Evolutionary conservation across 2,888 invertebrate species (phyloP).

Genomic region (Cyclophora albipunctata): DNA sequence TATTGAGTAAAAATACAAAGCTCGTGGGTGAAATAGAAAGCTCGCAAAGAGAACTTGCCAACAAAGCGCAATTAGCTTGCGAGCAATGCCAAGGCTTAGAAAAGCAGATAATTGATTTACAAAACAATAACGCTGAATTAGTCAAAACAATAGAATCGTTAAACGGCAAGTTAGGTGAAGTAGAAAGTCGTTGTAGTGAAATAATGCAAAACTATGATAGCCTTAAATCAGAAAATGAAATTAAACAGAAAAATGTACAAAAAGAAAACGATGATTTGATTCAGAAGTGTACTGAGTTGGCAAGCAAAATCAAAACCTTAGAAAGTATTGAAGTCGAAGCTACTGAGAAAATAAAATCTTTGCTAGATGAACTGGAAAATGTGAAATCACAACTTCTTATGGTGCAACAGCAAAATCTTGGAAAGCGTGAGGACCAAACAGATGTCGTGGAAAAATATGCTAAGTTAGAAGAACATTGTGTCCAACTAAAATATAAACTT

Average conservation of each 20-base stretch:
- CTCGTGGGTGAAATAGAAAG: conserved; percentile 43
- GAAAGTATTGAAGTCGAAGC: conserved; percentile 29
- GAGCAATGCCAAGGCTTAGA: neutral
- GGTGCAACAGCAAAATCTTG: conserved; percentile 21
- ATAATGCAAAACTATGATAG: conserved; percentile 26
- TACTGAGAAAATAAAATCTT: conserved; percentile 24
- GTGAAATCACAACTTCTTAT: conserved; percentile 23
- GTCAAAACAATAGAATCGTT: conserved; percentile 23
- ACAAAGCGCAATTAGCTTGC: neutral
- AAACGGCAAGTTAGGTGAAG: conserved; percentile 25
- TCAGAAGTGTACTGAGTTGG: conserved; percentile 25
- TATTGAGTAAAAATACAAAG: conserved; percentile 32
- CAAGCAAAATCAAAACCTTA: conserved; percentile 29
- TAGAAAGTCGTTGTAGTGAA: conserved; percentile 32
- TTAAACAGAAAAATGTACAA: conserved; percentile 31
- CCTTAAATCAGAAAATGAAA: conserved; percentile 31
- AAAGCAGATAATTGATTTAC: conserved; percentile 3
- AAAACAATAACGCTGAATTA: conserved; percentile 29
- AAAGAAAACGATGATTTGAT: conserved; percentile 22
- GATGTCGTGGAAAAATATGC: conserved; percentile 33
- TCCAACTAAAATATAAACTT: conserved; percentile 35
- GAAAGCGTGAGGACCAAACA: conserved; percentile 20
- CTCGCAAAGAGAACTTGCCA: conserved; percentile 37
- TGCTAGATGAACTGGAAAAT: conserved; percentile 36
- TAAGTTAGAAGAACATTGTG: conserved; percentile 40